Conservation (phyloP, 2,113 vertebrate genomes). For the Orientallactaga bullata region DNA sequence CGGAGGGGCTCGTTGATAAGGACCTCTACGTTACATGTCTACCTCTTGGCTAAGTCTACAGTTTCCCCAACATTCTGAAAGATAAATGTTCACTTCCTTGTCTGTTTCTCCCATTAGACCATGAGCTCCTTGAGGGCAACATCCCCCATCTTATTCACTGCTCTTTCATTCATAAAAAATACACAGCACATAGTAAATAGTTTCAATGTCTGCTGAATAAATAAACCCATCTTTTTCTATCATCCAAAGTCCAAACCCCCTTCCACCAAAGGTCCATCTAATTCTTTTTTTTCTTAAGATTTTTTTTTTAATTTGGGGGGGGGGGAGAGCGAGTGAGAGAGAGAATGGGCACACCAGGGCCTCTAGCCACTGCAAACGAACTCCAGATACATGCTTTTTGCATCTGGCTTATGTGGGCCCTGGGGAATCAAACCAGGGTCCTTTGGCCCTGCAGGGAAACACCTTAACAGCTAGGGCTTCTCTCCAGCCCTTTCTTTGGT, state of each 20-base stretch:
- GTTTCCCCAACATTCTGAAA: background rate
- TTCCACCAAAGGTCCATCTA: background rate
- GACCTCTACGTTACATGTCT: background rate
- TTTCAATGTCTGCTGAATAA: background rate
- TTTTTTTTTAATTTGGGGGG: too few relatives aligned
- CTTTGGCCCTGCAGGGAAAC: too few relatives aligned
- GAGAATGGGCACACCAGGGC: too few relatives aligned
- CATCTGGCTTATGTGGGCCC: too few relatives aligned
- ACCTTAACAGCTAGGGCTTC: too few relatives aligned
- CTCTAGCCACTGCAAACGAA: too few relatives aligned
- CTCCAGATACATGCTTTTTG: too few relatives aligned
- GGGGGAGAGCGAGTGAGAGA: too few relatives aligned
- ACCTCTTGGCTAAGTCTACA: background rate
- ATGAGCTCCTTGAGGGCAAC: background rate
- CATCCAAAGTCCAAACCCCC: too few relatives aligned
- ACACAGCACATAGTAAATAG: background rate
- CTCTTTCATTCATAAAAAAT: slow-evolving; percentile 8
- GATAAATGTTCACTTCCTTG: slow-evolving; percentile 29
- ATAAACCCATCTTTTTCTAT: background rate
- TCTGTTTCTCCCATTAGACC: background rate
- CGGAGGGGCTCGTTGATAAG: background rate
- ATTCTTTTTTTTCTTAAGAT: too few relatives aligned
- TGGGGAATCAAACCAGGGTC: too few relatives aligned
- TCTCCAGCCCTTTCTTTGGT: too few relatives aligned
- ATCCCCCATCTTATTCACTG: background rate